Conservation (phyloP, 2,113 vertebrate species). For the Centropus bengalensis region DNA sequence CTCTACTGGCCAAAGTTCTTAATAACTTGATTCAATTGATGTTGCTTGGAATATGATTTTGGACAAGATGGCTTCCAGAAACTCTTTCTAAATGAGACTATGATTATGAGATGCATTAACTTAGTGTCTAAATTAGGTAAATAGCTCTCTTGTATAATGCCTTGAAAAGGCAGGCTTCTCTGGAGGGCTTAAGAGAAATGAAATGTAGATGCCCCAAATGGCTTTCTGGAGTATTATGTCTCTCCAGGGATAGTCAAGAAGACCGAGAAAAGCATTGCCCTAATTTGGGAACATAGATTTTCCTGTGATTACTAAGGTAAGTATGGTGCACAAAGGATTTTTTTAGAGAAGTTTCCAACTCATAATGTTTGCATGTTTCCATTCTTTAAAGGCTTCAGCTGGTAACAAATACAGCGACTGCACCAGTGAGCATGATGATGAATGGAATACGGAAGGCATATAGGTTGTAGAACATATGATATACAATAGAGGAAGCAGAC, state of each 20-base stretch:
- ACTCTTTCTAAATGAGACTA: background rate
- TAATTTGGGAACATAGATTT: background rate
- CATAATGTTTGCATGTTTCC: background rate
- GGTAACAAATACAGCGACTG: background rate
- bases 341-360: background rate
- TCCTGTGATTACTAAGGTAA: background rate
- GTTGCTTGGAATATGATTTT: background rate
- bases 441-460: background rate
- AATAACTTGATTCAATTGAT: background rate
- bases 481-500: background rate
- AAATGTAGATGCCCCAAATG: background rate
- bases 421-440: background rate
- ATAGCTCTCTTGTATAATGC: background rate
- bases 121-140: background rate
- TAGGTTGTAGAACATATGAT: background rate
- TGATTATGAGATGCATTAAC: background rate
- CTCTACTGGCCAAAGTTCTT: background rate
- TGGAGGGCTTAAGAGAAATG: background rate
- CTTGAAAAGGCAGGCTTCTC: background rate
- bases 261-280: background rate
- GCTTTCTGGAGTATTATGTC: background rate
- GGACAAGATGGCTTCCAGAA: background rate
- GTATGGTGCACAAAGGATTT: accelerated
- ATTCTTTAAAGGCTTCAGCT: background rate
- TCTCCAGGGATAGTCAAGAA: background rate